A percentile compares a stretch with the other conserved stretches of the same genome.
Conservation (phyloP, 2,888 invertebrate species). For the Nomada ferruginata region DNA sequence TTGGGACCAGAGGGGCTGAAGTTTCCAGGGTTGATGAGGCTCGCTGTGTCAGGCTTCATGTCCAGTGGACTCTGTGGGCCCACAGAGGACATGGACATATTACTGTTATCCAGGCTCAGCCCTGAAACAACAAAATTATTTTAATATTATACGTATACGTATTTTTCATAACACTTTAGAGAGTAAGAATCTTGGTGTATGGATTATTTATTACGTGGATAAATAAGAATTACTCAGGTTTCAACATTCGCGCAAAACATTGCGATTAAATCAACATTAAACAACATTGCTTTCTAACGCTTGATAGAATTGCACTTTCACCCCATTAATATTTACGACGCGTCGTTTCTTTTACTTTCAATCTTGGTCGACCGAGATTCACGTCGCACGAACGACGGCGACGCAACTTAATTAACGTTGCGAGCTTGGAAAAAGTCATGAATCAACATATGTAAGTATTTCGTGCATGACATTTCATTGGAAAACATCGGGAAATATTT, state of each 20-base stretch:
- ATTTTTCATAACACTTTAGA: too few relatives aligned
- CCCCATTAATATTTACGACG: slow-evolving; percentile 42
- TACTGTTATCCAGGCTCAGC: slow-evolving; percentile 90
- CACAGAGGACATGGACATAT: slow-evolving; percentile 88
- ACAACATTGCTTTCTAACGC: slow-evolving; percentile 26
- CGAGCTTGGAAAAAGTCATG: neutral
- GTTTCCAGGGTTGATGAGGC: slow-evolving; percentile 87
- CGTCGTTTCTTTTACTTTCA: slow-evolving; percentile 50
- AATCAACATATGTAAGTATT: too few relatives aligned
- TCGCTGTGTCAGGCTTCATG: slow-evolving; percentile 95
- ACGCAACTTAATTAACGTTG: slow-evolving; percentile 22
- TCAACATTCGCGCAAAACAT: neutral
- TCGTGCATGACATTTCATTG: too few relatives aligned
- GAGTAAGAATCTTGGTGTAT: neutral
- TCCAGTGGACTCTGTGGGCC: slow-evolving; percentile 94
- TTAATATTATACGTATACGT: too few relatives aligned
- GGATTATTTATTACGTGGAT: neutral
- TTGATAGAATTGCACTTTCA: slow-evolving; percentile 33
- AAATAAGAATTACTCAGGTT: neutral
- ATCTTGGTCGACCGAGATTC: slow-evolving; percentile 30
- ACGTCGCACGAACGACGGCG: slow-evolving; percentile 17
- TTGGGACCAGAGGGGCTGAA: slow-evolving; percentile 87
- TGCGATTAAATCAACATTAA: neutral
- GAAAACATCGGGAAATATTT: too few relatives aligned
- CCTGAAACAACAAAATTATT: slow-evolving; percentile 85